phyloP scores from a whole-genome alignment of 1,140 invertebrate species.

The Drosophila nigrodunni region DNA sequence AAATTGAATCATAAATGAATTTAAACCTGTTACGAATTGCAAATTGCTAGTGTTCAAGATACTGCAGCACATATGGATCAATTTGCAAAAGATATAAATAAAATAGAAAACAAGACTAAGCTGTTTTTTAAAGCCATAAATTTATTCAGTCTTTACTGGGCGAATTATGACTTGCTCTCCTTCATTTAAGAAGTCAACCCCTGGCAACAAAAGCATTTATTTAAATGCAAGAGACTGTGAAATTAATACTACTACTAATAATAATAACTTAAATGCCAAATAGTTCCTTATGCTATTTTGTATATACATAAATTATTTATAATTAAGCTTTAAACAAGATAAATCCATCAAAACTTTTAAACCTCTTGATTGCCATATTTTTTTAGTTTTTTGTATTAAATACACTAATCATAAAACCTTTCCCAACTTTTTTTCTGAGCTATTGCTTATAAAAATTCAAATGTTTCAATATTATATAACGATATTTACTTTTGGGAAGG shows the following conservation, averaged over 20 bases:
- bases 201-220: conserved; percentile 1
- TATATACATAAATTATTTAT: too few relatives aligned
- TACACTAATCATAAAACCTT: neutral
- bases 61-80: conserved; percentile 6
- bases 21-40: conserved; percentile 12
- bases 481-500: neutral
- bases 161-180: conserved; percentile 1
- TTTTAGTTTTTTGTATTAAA: neutral
- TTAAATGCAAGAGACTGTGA: neutral
- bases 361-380: neutral
- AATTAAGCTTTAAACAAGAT: neutral
- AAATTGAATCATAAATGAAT: too few relatives aligned
- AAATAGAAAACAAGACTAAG: conserved; percentile 6
- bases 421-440: neutral
- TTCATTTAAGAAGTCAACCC: conserved; percentile 3
- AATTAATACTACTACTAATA: neutral
- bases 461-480: neutral
- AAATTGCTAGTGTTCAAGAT: neutral
- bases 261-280: too few relatives aligned
- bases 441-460: conserved; percentile 5
- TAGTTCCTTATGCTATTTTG: too few relatives aligned
- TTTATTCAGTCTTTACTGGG: conserved; percentile 2
- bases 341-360: too few relatives aligned
- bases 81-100: neutral
- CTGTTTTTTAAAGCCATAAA: neutral